Conservation (phyloP, 1,140 invertebrate species). For the Tachypleus tridentatus region DNA sequence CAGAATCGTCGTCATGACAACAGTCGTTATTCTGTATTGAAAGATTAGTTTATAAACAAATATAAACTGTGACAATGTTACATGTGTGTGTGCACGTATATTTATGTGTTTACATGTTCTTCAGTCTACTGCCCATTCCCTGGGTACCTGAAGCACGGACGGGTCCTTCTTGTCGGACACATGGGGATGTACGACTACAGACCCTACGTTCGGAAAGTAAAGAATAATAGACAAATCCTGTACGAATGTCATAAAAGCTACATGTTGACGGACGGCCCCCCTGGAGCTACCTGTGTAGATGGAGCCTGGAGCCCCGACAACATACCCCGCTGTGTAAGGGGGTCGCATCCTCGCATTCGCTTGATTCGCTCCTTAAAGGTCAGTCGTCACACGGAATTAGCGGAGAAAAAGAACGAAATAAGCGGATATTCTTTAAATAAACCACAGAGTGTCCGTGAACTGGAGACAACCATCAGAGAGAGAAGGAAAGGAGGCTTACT, state of each 20-base stretch:
- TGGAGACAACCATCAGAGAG: no score
- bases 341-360: conserved; percentile 23
- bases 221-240: conserved; percentile 90
- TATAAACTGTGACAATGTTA: no score
- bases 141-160: conserved; percentile 76
- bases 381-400: no score
- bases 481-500: no score
- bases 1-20: no score
- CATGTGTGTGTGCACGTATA: no score
- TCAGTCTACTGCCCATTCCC: conserved; percentile 87
- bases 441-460: no score
- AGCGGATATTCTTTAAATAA: no score
- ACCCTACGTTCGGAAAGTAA: conserved; percentile 79
- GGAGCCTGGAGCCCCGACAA: conserved; percentile 74
- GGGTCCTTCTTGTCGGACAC: conserved; percentile 84
- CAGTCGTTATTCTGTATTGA: no score
- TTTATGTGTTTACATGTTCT: no score
- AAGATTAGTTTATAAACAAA: no score
- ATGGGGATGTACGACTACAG: conserved; percentile 95
- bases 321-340: conserved; percentile 59
- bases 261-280: conserved; percentile 65
- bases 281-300: conserved; percentile 82
- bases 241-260: conserved; percentile 91
- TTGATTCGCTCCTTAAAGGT: not conserved
- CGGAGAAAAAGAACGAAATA: no score